A percentile compares a stretch with the other conserved stretches of the same genome.
Evolutionary conservation across 1,140 invertebrate genomes (phyloP).

Genomic region (Plodia interpunctella): DNA sequence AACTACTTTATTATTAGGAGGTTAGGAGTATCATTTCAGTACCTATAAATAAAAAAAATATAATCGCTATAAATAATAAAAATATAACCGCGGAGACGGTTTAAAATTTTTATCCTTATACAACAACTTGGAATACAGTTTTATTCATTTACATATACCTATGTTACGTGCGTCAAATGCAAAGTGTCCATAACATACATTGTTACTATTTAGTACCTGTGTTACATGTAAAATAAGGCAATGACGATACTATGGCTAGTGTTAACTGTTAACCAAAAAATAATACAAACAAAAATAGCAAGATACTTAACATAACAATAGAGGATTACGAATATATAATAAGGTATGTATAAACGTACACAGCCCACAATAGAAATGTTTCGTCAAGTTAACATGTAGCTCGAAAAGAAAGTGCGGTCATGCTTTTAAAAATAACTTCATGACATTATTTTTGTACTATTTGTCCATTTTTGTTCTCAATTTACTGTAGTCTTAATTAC

Average conservation of each 20-base stretch:
- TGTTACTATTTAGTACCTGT: too few relatives aligned
- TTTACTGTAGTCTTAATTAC: conserved; percentile 4
- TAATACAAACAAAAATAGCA: not conserved
- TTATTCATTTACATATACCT: too few relatives aligned
- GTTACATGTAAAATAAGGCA: too few relatives aligned
- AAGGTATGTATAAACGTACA: not conserved
- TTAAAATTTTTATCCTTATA: too few relatives aligned
- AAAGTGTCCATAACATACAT: too few relatives aligned
- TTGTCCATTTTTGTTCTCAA: conserved; percentile 1
- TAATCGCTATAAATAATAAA: too few relatives aligned
- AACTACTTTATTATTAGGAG: too few relatives aligned
- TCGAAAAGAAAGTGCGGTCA: conserved; percentile 2
- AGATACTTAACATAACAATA: conserved; percentile 12
- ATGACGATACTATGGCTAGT: not conserved
- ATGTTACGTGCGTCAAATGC: too few relatives aligned
- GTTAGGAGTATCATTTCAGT: too few relatives aligned
- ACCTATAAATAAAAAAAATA: too few relatives aligned
- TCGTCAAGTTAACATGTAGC: not conserved
- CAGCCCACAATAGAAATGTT: conserved; percentile 7
- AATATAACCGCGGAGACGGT: too few relatives aligned
- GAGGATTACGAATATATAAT: not conserved
- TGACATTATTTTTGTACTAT: not conserved
- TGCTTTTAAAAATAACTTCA: not conserved
- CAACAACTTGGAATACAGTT: too few relatives aligned
- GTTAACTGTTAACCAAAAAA: not conserved